Evolutionary conservation across 1,140 invertebrate species (phyloP).

Genomic region (Leptopilina boulardi): DNA sequence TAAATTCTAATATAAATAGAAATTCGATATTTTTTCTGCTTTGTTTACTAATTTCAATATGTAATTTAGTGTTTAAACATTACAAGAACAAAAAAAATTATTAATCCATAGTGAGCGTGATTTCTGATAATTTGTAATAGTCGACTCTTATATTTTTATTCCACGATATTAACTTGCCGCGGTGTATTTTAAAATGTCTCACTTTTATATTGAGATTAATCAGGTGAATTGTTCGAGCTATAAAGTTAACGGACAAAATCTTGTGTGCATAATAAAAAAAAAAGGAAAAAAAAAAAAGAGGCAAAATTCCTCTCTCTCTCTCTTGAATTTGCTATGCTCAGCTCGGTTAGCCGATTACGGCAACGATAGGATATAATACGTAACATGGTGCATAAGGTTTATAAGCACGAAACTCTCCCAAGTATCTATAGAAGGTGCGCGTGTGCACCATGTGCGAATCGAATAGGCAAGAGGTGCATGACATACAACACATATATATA

Average conservation of each 20-base stretch:
- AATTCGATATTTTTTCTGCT: too few species aligned
- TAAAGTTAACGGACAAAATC: conserved; percentile 20
- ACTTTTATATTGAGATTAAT: conserved; percentile 11
- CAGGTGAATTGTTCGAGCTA: conserved; percentile 15
- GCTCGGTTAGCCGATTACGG: conserved; percentile 49
- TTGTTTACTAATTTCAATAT: too few species aligned
- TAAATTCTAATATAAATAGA: too few species aligned
- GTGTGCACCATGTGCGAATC: conserved; percentile 40
- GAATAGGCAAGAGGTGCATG: conserved; percentile 34
- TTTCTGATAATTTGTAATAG: neutral
- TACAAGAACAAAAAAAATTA: neutral
- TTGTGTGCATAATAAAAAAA: neutral
- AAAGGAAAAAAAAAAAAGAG: neutral
- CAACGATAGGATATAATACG: conserved; percentile 49
- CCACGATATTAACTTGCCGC: neutral
- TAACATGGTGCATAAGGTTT: conserved; percentile 40
- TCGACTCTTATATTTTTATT: neutral
- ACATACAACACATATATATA: too few species aligned
- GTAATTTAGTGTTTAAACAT: too few species aligned
- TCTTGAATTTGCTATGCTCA: conserved; percentile 39
- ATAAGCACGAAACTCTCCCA: conserved; percentile 25
- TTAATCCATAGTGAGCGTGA: neutral
- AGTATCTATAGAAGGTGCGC: conserved; percentile 35
- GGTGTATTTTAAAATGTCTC: neutral
- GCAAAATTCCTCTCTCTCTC: neutral